A percentile compares a stretch with the other conserved stretches of the same genome.
phyloP scores from a whole-genome alignment of 2,888 invertebrate species.

The Thelaira solivaga region DNA sequence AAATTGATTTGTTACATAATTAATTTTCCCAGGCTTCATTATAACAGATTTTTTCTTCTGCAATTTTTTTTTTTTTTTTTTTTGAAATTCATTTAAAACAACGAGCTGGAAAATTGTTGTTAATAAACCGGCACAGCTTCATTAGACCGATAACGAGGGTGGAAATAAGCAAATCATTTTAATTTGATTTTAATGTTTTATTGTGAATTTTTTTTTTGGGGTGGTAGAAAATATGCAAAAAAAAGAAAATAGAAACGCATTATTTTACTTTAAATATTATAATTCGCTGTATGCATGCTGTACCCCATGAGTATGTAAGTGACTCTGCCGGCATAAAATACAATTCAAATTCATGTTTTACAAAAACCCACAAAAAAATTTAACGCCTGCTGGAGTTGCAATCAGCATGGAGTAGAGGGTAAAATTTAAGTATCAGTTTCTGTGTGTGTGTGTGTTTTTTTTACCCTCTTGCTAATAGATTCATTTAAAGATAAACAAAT shows the following conservation, averaged over 20 bases:
- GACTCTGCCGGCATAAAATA: slow-evolving; percentile 23
- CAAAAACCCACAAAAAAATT: slow-evolving; percentile 60
- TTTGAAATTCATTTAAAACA: slow-evolving; percentile 44
- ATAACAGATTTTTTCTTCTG: not conserved
- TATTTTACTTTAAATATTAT: slow-evolving; percentile 1
- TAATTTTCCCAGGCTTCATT: slow-evolving; percentile 12
- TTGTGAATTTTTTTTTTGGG: not conserved
- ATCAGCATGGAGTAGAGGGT: slow-evolving; percentile 33
- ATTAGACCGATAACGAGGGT: slow-evolving; percentile 47
- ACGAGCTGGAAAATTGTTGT: slow-evolving; percentile 59
- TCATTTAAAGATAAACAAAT: slow-evolving; percentile 62
- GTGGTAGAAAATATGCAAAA: slow-evolving; percentile 50
- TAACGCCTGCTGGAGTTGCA: slow-evolving; percentile 55
- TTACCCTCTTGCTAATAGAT: slow-evolving; percentile 56
- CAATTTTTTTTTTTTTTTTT: too few relatives aligned
- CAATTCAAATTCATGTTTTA: slow-evolving; percentile 37
- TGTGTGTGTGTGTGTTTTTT: too few relatives aligned
- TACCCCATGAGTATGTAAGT: too few relatives aligned
- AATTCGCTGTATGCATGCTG: slow-evolving; percentile 26
- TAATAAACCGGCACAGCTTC: slow-evolving; percentile 48
- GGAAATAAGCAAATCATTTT: slow-evolving; percentile 43
- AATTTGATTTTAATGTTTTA: slow-evolving; percentile 56
- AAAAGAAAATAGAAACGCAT: not conserved
- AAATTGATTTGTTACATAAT: too few relatives aligned
- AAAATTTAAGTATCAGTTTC: slow-evolving; percentile 50